These are phyloP conservation scores for Leptarthrus brevirostris DNA, from an alignment of 2,888 invertebrate genomes.

Conservation along the genomic window DNA sequence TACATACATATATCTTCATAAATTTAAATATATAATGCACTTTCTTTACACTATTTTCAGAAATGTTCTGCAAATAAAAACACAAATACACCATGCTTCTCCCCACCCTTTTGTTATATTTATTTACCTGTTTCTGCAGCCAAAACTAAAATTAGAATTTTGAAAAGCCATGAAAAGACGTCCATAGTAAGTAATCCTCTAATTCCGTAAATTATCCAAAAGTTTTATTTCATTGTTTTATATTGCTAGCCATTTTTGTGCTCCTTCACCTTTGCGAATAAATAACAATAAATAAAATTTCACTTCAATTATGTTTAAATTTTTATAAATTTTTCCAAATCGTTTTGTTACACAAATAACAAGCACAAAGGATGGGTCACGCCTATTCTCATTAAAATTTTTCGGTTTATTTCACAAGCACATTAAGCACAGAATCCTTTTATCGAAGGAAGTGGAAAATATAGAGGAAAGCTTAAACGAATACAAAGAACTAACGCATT, in stretches of 20 bases:
- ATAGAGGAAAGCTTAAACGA: not conserved
- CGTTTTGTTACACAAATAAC: not conserved
- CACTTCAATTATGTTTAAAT: not conserved
- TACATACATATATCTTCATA: too few species aligned
- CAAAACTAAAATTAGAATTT: not conserved
- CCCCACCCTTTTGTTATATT: too few species aligned
- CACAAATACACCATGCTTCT: too few species aligned
- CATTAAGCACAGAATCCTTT: too few species aligned
- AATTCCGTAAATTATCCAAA: not conserved
- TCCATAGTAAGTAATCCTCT: not conserved
- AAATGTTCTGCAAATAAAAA: too few species aligned
- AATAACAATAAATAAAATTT: not conserved
- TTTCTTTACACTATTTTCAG: too few species aligned
- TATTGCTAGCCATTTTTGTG: not conserved
- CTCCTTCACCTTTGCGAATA: not conserved
- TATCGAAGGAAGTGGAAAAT: constrained; percentile 4
- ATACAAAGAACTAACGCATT: not conserved
- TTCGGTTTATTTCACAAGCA: not conserved
- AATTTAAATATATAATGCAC: too few species aligned
- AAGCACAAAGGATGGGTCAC: not conserved
- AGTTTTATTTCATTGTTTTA: not conserved
- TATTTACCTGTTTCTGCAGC: constrained; percentile 16
- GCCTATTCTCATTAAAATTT: not conserved
- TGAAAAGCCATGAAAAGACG: constrained; percentile 11
- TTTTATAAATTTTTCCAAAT: not conserved